Evolutionary conservation across 2,888 invertebrate species (phyloP).

Genomic region (Drosophila anceps): DNA sequence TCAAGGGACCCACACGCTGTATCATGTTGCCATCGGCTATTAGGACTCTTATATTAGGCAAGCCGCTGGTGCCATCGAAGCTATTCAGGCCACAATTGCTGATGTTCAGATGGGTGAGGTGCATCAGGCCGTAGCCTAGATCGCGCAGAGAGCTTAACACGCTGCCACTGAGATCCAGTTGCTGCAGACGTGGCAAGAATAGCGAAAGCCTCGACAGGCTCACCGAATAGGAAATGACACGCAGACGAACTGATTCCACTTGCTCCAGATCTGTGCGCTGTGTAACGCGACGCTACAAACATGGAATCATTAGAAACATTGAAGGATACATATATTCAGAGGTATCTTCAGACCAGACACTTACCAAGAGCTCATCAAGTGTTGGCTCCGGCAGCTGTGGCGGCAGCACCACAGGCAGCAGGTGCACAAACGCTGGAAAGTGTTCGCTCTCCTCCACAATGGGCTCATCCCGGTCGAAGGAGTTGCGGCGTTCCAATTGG

Average conservation of each 20-base stretch:
- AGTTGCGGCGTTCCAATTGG: constrained; percentile 51
- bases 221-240: constrained; percentile 88
- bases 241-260: constrained; percentile 87
- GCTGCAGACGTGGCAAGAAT: constrained; percentile 88
- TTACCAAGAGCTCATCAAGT: constrained; percentile 87
- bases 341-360: constrained; percentile 33
- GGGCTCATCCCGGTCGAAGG: constrained; percentile 79
- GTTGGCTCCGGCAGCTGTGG: constrained; percentile 87
- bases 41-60: constrained; percentile 88
- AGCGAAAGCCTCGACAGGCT: constrained; percentile 88
- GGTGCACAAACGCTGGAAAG: constrained; percentile 81
- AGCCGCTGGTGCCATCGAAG: constrained; percentile 89
- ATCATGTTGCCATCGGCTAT: constrained; percentile 89
- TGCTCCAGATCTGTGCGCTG: constrained; percentile 85
- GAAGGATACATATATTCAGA: too few relatives aligned
- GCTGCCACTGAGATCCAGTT: constrained; percentile 89
- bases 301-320: not conserved
- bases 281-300: constrained; percentile 84
- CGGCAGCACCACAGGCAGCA: constrained; percentile 86
- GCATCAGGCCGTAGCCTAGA: constrained; percentile 88
- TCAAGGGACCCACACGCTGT: constrained; percentile 88
- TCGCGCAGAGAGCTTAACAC: constrained; percentile 89
- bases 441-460: constrained; percentile 79
- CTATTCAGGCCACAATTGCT: constrained; percentile 89
- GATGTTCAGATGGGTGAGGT: constrained; percentile 86